A percentile compares a stretch with the other conserved stretches of the same genome.
Conservation (phyloP, 2,113 vertebrate species). For the Pogona vitticeps region DNA sequence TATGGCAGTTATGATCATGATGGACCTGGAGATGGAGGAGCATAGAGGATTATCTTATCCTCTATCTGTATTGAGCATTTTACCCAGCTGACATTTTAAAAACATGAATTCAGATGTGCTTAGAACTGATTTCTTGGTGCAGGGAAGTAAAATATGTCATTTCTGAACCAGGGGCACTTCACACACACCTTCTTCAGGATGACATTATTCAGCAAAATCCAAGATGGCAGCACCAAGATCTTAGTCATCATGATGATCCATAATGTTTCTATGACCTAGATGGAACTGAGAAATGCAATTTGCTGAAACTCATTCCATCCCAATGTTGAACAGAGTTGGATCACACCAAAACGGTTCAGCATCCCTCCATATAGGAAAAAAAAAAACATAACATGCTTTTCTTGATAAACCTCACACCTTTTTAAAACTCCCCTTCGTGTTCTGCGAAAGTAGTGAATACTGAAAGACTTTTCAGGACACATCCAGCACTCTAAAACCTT, state of each 20-base stretch:
- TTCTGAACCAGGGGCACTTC: neutral
- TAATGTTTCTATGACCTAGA: neutral
- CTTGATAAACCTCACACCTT: too few relatives aligned
- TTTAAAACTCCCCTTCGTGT: too few relatives aligned
- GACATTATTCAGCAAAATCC: neutral
- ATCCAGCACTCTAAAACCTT: too few relatives aligned
- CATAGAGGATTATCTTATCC: neutral
- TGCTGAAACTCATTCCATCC: neutral
- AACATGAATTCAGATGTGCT: neutral
- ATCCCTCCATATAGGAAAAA: too few relatives aligned
- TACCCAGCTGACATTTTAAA: neutral
- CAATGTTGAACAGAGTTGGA: neutral
- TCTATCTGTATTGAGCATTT: neutral
- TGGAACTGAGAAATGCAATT: too few relatives aligned
- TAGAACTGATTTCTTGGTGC: neutral
- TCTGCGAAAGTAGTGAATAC: too few relatives aligned
- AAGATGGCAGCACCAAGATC: neutral
- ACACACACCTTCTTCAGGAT: neutral
- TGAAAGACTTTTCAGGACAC: too few relatives aligned
- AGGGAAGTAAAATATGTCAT: neutral
- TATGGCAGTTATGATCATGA: neutral
- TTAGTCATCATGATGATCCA: neutral
- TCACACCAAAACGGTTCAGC: neutral
- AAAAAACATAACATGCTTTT: too few relatives aligned
- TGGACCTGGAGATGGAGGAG: neutral